Percentiles rank a stretch among this genome's conserved stretches.
phyloP scores from a whole-genome alignment of 2,113 vertebrate genomes.

The Xerus inauris region DNA sequence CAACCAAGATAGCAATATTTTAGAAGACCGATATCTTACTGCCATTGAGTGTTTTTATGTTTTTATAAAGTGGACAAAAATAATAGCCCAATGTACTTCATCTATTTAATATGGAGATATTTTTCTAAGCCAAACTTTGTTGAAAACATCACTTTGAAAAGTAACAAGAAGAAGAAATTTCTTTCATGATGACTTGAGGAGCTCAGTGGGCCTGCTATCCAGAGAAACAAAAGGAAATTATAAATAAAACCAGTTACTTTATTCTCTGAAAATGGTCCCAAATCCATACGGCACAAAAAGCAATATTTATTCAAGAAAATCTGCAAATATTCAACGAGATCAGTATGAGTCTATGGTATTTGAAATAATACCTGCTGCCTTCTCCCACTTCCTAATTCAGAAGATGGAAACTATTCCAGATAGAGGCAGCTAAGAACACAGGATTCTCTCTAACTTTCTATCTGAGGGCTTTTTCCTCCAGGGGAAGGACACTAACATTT shows the following conservation, averaged over 20 bases:
- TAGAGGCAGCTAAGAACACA: neutral
- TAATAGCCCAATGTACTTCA: neutral
- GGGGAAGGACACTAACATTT: neutral
- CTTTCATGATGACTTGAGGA: neutral
- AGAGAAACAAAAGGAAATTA: slow-evolving; percentile 2
- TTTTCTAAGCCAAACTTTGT: neutral
- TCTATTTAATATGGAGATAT: neutral
- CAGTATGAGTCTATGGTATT: neutral
- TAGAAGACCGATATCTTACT: neutral
- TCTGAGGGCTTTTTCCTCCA: neutral
- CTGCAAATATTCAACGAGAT: neutral
- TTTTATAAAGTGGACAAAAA: neutral
- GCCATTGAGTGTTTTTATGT: neutral
- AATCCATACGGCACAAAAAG: neutral
- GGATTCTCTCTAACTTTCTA: neutral
- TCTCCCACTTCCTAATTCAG: neutral
- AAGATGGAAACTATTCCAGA: neutral
- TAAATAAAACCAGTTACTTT: neutral
- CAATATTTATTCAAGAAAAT: slow-evolving; percentile 28
- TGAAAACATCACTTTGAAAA: slow-evolving; percentile 34
- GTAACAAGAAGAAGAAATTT: neutral
- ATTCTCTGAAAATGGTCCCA: neutral
- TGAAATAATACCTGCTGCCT: neutral
- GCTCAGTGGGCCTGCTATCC: neutral
- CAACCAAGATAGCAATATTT: neutral